These are phyloP conservation scores for Coccyzus lansbergi DNA, from an alignment of 2,797 vertebrate species.

Conservation along the genomic window DNA sequence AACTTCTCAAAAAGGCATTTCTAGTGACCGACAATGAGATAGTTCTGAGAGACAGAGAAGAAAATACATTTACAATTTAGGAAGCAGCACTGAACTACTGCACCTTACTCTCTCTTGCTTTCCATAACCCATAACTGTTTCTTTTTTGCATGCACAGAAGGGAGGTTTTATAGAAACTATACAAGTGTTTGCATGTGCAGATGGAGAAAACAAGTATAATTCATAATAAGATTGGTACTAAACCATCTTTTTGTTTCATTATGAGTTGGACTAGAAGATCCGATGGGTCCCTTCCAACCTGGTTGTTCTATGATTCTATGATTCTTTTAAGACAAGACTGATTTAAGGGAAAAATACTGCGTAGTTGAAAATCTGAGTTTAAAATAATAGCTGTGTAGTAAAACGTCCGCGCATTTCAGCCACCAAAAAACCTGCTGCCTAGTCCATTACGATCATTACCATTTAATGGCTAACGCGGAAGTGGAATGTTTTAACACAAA, in stretches of 20 bases:
- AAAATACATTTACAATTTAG: neutral
- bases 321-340: neutral
- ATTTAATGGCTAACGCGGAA: conserved; percentile 33
- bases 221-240: neutral
- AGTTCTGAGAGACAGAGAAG: neutral
- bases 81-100: neutral
- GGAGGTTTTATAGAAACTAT: neutral
- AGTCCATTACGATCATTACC: conserved; percentile 28
- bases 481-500: conserved; percentile 28
- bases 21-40: conserved; percentile 3
- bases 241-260: neutral
- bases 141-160: neutral
- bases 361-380: neutral
- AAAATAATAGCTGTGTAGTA: neutral
- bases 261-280: too few relatives aligned
- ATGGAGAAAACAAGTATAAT: neutral
- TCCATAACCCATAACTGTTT: neutral
- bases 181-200: neutral
- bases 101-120: neutral
- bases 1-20: conserved; percentile 52
- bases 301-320: too few relatives aligned
- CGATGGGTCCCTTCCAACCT: too few relatives aligned
- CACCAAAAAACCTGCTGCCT: neutral
- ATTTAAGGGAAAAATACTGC: neutral
- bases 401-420: neutral